Percentiles rank a stretch among this genome's conserved stretches.
Conservation (phyloP, 2,888 invertebrate genomes). For the Dynastes grantii region DNA sequence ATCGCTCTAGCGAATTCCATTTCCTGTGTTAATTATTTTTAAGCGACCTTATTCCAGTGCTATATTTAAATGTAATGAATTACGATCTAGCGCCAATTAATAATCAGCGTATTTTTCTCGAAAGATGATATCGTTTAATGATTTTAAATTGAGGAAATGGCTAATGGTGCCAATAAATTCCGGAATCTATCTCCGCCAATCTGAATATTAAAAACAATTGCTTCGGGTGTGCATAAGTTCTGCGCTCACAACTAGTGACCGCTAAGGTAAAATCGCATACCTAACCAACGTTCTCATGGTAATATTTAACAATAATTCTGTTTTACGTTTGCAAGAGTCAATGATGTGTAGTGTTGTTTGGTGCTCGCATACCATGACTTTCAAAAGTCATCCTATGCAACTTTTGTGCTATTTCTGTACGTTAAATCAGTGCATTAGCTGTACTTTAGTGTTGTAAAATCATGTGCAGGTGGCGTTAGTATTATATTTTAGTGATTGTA, state of each 20-base stretch:
- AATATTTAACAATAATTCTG: constrained; percentile 53
- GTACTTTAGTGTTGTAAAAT: too few species aligned
- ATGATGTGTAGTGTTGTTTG: constrained; percentile 36
- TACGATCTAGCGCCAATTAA: not conserved
- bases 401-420: not conserved
- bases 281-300: constrained; percentile 50
- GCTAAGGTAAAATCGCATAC: constrained; percentile 30
- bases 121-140: constrained; percentile 47
- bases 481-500: too few species aligned
- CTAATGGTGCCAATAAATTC: constrained; percentile 50
- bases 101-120: constrained; percentile 23
- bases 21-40: constrained; percentile 14
- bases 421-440: too few species aligned
- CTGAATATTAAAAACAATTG: constrained; percentile 52
- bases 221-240: constrained; percentile 46
- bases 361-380: not conserved
- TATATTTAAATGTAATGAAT: not conserved
- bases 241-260: constrained; percentile 21
- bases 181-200: constrained; percentile 38
- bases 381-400: not conserved
- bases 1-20: constrained; percentile 6
- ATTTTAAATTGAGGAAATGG: constrained; percentile 52
- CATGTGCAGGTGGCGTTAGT: too few species aligned
- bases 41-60: too few species aligned
- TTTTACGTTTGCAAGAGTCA: constrained; percentile 36